Conservation (phyloP, 2,797 vertebrate species). For the Smutsia temminckii region DNA sequence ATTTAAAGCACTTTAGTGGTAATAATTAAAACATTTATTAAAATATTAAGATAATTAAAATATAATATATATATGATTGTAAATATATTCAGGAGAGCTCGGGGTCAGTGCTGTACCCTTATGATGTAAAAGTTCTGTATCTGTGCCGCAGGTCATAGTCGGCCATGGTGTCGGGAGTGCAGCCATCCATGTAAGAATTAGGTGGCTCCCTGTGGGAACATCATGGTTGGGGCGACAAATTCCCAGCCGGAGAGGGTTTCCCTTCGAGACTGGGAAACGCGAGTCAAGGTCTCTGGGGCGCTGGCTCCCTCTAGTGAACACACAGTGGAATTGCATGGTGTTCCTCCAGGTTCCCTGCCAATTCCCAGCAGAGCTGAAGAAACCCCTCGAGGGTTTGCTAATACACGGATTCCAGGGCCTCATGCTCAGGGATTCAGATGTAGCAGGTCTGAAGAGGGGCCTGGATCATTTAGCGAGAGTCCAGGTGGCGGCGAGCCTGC, state of each 20-base stretch:
- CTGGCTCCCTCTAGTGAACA: slow-evolving; percentile 83
- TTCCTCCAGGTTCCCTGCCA: neutral
- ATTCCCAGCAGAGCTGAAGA: accelerated
- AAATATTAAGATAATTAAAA: too few species aligned
- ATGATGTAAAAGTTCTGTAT: too few species aligned
- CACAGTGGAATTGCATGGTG: accelerated
- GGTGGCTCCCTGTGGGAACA: neutral
- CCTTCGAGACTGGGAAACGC: accelerated
- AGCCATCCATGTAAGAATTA: neutral
- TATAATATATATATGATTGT: neutral
- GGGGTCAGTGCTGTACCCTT: too few species aligned
- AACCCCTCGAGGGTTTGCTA: accelerated
- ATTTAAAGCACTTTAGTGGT: neutral
- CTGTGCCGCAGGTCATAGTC: neutral
- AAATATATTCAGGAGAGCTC: neutral
- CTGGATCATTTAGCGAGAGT: neutral
- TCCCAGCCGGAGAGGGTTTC: neutral
- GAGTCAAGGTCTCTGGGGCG: neutral
- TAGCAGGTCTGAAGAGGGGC: neutral
- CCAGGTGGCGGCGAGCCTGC: accelerated
- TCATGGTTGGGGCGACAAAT: neutral
- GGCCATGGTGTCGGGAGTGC: neutral
- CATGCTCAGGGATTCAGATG: neutral
- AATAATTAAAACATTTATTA: too few species aligned
- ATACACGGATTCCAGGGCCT: neutral